Evolutionary conservation across 2,113 vertebrate species (phyloP).

Genomic region (Equus quagga): DNA sequence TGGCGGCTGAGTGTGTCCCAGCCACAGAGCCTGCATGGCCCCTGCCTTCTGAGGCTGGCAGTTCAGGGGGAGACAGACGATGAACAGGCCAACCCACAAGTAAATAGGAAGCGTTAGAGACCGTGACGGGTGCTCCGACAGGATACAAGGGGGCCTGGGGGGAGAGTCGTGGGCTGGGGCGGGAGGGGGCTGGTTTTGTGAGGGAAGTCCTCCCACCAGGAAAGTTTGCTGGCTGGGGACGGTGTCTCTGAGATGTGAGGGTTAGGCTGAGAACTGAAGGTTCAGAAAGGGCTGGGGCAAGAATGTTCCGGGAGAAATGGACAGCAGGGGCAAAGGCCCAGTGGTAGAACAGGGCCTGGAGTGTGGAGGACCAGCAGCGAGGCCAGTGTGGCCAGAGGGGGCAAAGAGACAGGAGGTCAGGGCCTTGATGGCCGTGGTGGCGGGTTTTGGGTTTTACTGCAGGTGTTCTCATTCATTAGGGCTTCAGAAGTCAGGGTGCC

Average conservation of each 20-base stretch:
- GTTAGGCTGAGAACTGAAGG: background rate
- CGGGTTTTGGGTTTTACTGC: background rate
- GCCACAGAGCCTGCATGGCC: background rate
- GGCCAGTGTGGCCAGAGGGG: background rate
- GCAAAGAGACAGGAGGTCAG: background rate
- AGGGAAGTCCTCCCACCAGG: background rate
- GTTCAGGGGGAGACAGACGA: background rate
- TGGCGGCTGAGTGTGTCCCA: background rate
- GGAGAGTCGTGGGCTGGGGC: background rate
- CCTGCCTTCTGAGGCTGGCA: background rate
- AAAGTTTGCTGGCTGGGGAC: background rate
- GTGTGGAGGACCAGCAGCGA: background rate
- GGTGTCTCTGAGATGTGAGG: background rate
- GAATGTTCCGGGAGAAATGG: background rate
- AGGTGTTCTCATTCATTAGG: background rate
- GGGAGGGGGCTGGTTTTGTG: background rate
- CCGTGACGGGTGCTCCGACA: accelerated
- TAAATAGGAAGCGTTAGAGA: accelerated
- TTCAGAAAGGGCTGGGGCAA: background rate
- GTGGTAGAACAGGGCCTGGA: background rate
- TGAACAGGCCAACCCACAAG: background rate
- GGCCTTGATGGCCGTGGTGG: background rate
- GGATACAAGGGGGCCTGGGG: background rate
- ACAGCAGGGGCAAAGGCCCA: accelerated
- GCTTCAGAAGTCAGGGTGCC: background rate